phyloP scores from a whole-genome alignment of 1,140 invertebrate genomes.

The Apis florea region DNA sequence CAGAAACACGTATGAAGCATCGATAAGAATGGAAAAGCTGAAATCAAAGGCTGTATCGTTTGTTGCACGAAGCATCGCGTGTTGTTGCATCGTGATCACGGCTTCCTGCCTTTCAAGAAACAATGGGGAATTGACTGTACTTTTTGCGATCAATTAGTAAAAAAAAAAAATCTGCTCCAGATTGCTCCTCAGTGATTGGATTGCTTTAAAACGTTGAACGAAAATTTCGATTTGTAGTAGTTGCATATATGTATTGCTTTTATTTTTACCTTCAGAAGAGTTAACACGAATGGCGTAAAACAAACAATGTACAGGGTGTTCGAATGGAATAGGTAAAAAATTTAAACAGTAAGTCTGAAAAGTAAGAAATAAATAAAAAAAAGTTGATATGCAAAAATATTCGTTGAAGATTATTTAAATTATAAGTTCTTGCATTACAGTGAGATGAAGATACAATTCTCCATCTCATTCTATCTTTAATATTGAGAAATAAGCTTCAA shows the following conservation, averaged over 20 bases:
- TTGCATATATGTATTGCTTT: background rate
- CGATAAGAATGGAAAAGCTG: conserved; percentile 30
- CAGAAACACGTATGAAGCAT: conserved; percentile 47
- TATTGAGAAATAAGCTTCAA: background rate
- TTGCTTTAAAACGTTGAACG: background rate
- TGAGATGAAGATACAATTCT: no score
- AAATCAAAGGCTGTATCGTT: conserved; percentile 46
- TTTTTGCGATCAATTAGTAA: conserved; percentile 47
- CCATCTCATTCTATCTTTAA: no score
- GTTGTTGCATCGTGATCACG: conserved; percentile 48
- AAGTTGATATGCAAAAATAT: no score
- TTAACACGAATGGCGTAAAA: background rate
- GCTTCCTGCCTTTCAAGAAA: conserved; percentile 31
- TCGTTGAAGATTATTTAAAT: no score
- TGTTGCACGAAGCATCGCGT: conserved; percentile 52
- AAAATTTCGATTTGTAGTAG: background rate
- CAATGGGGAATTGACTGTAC: conserved; percentile 23
- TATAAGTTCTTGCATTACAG: no score
- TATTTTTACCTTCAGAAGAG: background rate
- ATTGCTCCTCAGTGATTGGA: background rate
- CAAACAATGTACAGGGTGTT: background rate
- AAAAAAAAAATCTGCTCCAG: conserved; percentile 9
- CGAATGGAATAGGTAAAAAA: no score
- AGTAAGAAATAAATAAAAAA: no score
- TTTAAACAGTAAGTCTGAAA: no score